Evolutionary conservation across 2,797 vertebrate species (phyloP), one percentile per base, ranked within the genome.

Genomic region (Graptemys geographica): DNA sequence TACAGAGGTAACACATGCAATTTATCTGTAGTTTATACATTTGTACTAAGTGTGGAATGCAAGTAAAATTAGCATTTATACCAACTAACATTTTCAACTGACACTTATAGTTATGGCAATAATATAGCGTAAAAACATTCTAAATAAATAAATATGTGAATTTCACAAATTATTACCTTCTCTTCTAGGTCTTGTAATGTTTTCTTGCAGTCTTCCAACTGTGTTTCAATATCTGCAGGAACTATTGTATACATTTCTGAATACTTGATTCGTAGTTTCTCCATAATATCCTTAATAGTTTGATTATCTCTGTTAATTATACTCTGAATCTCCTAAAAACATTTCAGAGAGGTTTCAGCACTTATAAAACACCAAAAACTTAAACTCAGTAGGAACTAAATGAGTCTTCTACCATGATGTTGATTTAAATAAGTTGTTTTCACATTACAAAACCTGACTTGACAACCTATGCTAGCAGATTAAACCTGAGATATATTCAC

Each of bases 241-340:
- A 99, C 98, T 94, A 97, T 95, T 4, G 96, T 95, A 91, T 98
- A 97, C 97, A 98, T 98, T 86, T 99, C 99, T 0, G 98, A 98
- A 96, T 99, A 99, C 95, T 98, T 99, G 95, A 98, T 98, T 85
- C 94, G 98, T 84, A 99, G 97, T 56, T 97, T 97, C 90, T 99
- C 99, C 98, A 98, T 98, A 92, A 99, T 97, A 84, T 96, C 94
- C 92, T 98, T 98, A 69, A 99, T 97, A 94, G 98, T 95, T 84
- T 98, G 98, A 94, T 98, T 99, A 96, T 99, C 99, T 97, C 97
- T 98, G 84, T 90, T 96, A 96, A 99, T 97, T 93, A 98, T 96
- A n/a, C 78, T 96, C 93, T 98, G 98, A 85, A 99, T 94, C 83
- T 98, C 99, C 99, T 99, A 98, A 80, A 87, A 94, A 96, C 93